Conservation (phyloP, 2,888 invertebrate species). For the Orthosia gothica region DNA sequence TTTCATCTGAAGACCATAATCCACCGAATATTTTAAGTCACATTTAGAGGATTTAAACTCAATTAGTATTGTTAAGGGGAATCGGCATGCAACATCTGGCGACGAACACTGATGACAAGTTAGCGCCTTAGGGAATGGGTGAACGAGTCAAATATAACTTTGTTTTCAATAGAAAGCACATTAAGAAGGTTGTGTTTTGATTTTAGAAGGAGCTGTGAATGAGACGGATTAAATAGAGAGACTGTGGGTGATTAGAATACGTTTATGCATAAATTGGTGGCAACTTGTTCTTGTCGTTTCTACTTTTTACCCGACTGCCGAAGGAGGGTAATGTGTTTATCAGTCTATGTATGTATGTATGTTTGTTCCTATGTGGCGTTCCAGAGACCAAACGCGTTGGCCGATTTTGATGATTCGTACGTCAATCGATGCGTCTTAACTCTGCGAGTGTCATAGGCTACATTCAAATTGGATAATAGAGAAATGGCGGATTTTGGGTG, state of each 20-base stretch:
- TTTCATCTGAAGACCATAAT: slow-evolving; percentile 57
- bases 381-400: too few species aligned
- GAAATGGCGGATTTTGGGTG: too few species aligned
- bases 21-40: slow-evolving; percentile 64
- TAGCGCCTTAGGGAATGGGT: slow-evolving; percentile 67
- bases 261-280: neutral
- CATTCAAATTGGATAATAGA: too few species aligned
- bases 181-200: slow-evolving; percentile 51
- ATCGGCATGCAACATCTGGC: slow-evolving; percentile 78
- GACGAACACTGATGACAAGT: slow-evolving; percentile 71
- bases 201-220: neutral
- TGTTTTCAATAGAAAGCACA: slow-evolving; percentile 62
- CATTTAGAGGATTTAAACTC: slow-evolving; percentile 79
- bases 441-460: too few species aligned
- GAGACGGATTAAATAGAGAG: too few species aligned
- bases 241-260: slow-evolving; percentile 6
- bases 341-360: too few species aligned
- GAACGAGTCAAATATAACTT: slow-evolving; percentile 66
- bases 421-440: too few species aligned
- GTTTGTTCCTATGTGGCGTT: too few species aligned
- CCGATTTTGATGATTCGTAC: too few species aligned
- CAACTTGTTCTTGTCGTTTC: neutral
- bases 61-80: slow-evolving; percentile 75
- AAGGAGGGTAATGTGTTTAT: too few species aligned
- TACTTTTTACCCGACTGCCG: too few species aligned